Base-by-base conservation (phyloP, 1,140 invertebrate species). In the Drosophila sucinea region DNA sequence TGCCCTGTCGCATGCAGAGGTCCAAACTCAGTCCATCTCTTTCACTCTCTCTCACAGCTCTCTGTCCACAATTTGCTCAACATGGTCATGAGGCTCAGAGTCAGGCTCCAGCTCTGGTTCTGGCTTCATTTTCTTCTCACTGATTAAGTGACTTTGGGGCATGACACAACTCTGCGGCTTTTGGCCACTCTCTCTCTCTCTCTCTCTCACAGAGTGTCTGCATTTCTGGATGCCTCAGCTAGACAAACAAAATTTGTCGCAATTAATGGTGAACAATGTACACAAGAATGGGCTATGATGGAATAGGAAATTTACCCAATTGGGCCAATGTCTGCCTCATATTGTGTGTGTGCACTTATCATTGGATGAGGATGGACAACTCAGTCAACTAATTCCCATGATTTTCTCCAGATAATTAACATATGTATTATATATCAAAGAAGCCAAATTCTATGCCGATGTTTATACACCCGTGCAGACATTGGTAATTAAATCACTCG, bases 91-190 rank as follows among this genome's bases (percentile, higher is more conserved):
- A 30, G n/a, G 67, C 29, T 35, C 23, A 7, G 56, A 30, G 8
- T 61, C 32, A 17, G 38, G 40, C 27, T 62, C 40, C 17, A 17
- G 57, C 35, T 54, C 23, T 11, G 51, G 60, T 35, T 54, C 57
- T 27, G 8, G 25, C 30, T 54, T 30, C 30, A n/a, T 32, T 44
- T 57, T 30, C 54, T 76, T 30, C 41, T 55, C 60, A 60, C 77
- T 74, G 77, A 79, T 74, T 79, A 74, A 79, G 77, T 79, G 77
- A 79, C 70, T 74, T 70, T 70, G 33, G 55, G 64, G 63, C 66
- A 79, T 65, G 66, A 73, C 67, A 51, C 77, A 79, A 47, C 60
- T 62, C 17, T 74, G 70, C 62, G 76, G 62, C 54, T 70, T 58
- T 62, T 51, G 40, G n/a, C 23, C 73, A 55, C 25, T 41, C n/a